Evolutionary conservation across 2,113 vertebrate genomes (phyloP), one percentile per base, ranked within the genome.

Genomic region (Syngnathus floridae): DNA sequence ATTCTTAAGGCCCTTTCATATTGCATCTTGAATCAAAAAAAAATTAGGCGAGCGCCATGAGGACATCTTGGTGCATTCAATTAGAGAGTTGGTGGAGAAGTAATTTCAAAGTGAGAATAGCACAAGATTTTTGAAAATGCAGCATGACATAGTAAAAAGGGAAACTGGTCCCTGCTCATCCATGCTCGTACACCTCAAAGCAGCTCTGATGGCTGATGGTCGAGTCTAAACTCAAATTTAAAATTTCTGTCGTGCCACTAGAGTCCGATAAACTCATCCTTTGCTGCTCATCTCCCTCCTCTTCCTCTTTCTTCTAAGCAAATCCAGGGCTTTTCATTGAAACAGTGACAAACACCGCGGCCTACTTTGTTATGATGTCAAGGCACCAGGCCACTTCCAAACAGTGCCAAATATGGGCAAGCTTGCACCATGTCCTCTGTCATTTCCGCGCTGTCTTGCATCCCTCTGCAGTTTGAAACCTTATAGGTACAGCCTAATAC

Each of bases 1-100:
- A 81, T 41, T 43, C 35, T 51, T 64, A 13, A 26, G 51, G 45
- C 2, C 19, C 8, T n/a, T 51, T 51, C 48, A 21, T n/a, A n/a
- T 3, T 51, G 48, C 48, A 10, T 7, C 19, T 21, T 3, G 17
- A n/a, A 49, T n/a, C 4, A 14, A 3, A 51, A 21, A 51, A 51
- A 10, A 51, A 10, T 51, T 51, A 8, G 19, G 8, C 3, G 48
- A 16, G 14, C 45, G 45, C 14, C 17, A 16, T 46, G 45, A 46
- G 5, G 13, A 16, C 14, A 17, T 46, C 3, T n/a, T n/a, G 19
- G n/a, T 51, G 48, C 48, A 51, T 10, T 9, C 48, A 10, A n/a
- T 10, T 9, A 10, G 19, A 51, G 48, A 10, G 48, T 21, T 51
- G 19, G 48, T n/a, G 19, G 48, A 10, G 19, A 3, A 49, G 48